These are phyloP conservation scores for Unio delphinus DNA, from an alignment of 2,888 invertebrate genomes.

Conservation along the genomic window DNA sequence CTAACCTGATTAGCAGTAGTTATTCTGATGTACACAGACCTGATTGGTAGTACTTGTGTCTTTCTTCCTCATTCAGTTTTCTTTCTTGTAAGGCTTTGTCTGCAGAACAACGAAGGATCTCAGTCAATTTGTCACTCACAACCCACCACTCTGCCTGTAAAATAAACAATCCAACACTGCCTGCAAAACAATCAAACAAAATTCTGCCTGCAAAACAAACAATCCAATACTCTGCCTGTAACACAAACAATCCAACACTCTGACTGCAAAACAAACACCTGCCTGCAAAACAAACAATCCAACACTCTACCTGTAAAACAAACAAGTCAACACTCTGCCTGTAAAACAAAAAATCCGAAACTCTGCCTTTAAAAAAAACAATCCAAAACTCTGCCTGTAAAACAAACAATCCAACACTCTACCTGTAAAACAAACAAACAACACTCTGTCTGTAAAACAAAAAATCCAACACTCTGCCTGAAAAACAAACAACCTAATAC, in stretches of 20 bases:
- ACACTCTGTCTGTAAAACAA: too few relatives aligned
- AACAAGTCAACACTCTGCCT: not conserved
- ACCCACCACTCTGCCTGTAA: conserved; percentile 45
- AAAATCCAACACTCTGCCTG: too few relatives aligned
- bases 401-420: too few relatives aligned
- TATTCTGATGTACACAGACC: conserved; percentile 24
- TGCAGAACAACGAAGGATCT: conserved; percentile 41
- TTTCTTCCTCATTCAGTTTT: conserved; percentile 32
- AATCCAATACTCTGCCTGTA: conserved; percentile 28
- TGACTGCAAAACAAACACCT: not conserved
- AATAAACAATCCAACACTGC: not conserved
- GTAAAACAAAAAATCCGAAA: too few relatives aligned
- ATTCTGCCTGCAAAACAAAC: conserved; percentile 15
- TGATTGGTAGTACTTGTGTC: conserved; percentile 51
- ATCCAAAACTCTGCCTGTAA: too few relatives aligned
- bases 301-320: not conserved
- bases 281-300: too few relatives aligned
- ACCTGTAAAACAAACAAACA: too few relatives aligned
- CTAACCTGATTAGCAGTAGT: too few relatives aligned
- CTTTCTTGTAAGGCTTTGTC: conserved; percentile 34
- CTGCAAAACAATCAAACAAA: not conserved
- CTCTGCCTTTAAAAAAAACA: too few relatives aligned
- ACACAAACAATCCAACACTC: conserved; percentile 1
- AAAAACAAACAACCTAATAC: too few relatives aligned
- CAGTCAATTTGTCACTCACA: conserved; percentile 39